phyloP scores from a whole-genome alignment of 2,797 vertebrate genomes.

The Diplodus puntazzo region DNA sequence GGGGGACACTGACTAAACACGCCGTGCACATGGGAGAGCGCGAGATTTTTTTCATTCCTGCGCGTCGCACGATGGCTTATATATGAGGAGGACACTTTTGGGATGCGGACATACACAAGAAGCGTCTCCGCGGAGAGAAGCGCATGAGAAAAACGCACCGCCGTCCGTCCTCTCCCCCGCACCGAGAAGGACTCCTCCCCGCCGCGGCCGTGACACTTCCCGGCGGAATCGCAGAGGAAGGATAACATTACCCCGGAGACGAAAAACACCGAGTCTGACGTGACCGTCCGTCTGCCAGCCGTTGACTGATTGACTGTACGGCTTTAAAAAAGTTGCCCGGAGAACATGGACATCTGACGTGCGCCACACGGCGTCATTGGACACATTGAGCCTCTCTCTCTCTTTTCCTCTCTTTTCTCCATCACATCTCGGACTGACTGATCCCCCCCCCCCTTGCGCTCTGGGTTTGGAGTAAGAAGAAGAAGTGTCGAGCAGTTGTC shows the following conservation, averaged over 20 bases:
- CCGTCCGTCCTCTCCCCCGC: conserved; percentile 58
- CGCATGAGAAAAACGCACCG: conserved; percentile 69
- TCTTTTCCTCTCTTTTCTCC: conserved; percentile 41
- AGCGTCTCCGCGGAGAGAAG: conserved; percentile 72
- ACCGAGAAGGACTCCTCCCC: conserved; percentile 81
- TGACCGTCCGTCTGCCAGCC: conserved; percentile 26
- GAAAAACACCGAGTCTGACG: conserved; percentile 24
- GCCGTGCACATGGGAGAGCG: conserved; percentile 81
- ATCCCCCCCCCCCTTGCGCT: conserved; percentile 57
- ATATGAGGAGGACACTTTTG: conserved; percentile 79
- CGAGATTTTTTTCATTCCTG: conserved; percentile 44
- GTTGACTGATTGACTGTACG: conserved; percentile 56
- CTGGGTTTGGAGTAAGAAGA: conserved; percentile 65
- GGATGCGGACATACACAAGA: conserved; percentile 79
- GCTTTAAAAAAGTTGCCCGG: conserved; percentile 83
- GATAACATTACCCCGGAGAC: conserved; percentile 60
- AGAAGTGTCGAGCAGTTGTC: conserved; percentile 71
- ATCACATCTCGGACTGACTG: conserved; percentile 64
- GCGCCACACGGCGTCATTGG: conserved; percentile 76
- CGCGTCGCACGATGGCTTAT: conserved; percentile 66
- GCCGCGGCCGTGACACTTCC: conserved; percentile 76
- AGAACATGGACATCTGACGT: conserved; percentile 83
- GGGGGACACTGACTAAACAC: conserved; percentile 21
- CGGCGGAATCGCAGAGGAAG: conserved; percentile 55
- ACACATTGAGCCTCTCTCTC: conserved; percentile 66